Conservation (phyloP, 1,140 invertebrate genomes). For the Diprion similis region DNA sequence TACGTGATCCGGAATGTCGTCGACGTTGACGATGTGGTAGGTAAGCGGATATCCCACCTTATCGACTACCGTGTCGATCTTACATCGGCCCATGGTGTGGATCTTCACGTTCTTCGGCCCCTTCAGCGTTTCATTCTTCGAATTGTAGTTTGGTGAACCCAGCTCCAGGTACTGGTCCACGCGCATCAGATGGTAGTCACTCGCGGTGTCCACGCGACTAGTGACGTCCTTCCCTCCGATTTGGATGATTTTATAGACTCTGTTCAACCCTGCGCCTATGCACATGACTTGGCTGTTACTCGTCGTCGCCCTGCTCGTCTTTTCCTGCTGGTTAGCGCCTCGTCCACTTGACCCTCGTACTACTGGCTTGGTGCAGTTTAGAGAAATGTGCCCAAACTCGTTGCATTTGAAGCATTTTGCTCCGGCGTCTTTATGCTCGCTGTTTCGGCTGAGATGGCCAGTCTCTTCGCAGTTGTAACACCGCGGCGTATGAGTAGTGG, state of each 20-base stretch:
- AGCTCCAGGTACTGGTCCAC: slow-evolving; percentile 12
- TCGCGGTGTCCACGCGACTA: slow-evolving; percentile 19
- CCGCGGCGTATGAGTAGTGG: too few relatives aligned
- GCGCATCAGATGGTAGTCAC: slow-evolving; percentile 11
- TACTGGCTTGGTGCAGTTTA: slow-evolving; percentile 8
- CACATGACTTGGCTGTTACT: too few relatives aligned
- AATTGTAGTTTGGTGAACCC: background rate
- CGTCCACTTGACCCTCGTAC: background rate
- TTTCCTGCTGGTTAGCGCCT: background rate
- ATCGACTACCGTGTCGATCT: slow-evolving; percentile 1
- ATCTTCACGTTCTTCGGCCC: background rate
- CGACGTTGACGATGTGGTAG: slow-evolving; percentile 8
- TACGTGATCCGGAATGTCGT: background rate
- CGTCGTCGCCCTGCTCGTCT: background rate
- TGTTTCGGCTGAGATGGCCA: slow-evolving; percentile 15
- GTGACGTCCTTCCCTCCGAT: background rate
- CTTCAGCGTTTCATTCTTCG: background rate
- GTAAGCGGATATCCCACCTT: background rate
- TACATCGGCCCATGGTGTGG: slow-evolving; percentile 9
- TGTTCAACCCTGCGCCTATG: too few relatives aligned
- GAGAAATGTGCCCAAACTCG: slow-evolving; percentile 16
- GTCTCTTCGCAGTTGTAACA: slow-evolving; percentile 25
- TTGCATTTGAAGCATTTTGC: slow-evolving; percentile 24
- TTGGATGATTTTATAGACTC: slow-evolving; percentile 10
- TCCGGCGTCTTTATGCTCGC: slow-evolving; percentile 11